These are phyloP conservation scores for Neocrepidodera transversa DNA, from an alignment of 2,888 invertebrate species.

Conservation along the genomic window DNA sequence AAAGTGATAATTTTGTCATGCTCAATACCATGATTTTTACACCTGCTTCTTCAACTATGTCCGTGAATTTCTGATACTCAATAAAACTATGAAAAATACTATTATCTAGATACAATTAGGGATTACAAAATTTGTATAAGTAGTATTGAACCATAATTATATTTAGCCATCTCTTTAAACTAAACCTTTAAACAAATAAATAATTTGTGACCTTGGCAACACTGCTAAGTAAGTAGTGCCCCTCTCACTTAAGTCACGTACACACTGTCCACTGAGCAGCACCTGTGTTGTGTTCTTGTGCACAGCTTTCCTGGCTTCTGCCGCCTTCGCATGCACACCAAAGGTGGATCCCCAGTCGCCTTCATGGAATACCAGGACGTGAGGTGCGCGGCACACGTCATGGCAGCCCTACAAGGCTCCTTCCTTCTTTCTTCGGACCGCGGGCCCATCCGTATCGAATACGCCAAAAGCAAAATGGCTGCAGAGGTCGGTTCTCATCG, in stretches of 20 bases:
- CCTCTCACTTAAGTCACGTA: slow-evolving; percentile 25
- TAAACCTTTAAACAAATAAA: too few relatives aligned
- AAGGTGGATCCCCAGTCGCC: slow-evolving; percentile 92
- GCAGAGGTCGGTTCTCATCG: slow-evolving; percentile 61
- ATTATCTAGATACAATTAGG: too few relatives aligned
- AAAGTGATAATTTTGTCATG: too few relatives aligned
- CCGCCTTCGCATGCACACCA: slow-evolving; percentile 93
- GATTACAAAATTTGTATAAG: too few relatives aligned
- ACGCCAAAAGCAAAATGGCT: slow-evolving; percentile 98
- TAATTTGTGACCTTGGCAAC: slow-evolving; percentile 31
- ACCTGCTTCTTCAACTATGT: too few relatives aligned
- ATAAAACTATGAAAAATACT: too few relatives aligned
- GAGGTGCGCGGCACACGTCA: slow-evolving; percentile 88
- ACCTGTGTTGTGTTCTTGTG: slow-evolving; percentile 62
- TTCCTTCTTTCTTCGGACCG: slow-evolving; percentile 95
- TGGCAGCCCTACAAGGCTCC: slow-evolving; percentile 94
- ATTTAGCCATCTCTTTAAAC: too few relatives aligned
- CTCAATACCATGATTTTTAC: too few relatives aligned
- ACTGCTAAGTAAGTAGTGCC: slow-evolving; percentile 47
- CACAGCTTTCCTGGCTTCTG: slow-evolving; percentile 98
- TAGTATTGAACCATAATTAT: too few relatives aligned
- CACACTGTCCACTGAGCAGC: slow-evolving; percentile 53
- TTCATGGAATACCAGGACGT: slow-evolving; percentile 98
- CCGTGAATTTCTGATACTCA: too few relatives aligned
- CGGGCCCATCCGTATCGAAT: slow-evolving; percentile 98